Base-by-base conservation (phyloP, 30 jellyfish, hydroid and myxozoan genomes). In the Aurelia aurita complex sp. Pacific region DNA sequence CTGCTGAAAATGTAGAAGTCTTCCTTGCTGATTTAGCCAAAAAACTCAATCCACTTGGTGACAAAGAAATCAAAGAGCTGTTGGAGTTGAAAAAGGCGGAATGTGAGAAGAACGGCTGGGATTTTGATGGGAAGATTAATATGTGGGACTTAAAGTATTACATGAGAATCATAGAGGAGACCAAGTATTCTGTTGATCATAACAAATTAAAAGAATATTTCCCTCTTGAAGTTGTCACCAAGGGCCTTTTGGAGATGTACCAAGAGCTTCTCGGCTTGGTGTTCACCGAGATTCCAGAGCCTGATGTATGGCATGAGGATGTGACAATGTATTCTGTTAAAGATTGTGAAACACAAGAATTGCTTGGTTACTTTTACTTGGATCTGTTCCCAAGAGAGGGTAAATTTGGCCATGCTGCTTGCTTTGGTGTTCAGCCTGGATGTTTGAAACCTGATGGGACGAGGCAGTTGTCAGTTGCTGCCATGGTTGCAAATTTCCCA, bases 301-400 rank as follows among this genome's bases (percentile, higher is more conserved):
- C 97, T 52, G 69, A 69, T n/a, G 91, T 85, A 11, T 88, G 97
- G 97, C 97, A 89, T 73, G 82, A 63, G 17, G 98, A 94, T 70
- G 98, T 94, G 32, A 78, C 92, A 23, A 61, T 94, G 97, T 94
- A 83, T 77, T 85, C 96, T 60, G 98, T 94, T 8, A 69, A 23
- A 18, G 98, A 94, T 29, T 69, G 34, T 19, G 91, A 80, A 9
- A 55, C 96, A 15, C 53, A 70, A 32, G 91, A 88, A 16, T 73
- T 84, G 79, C 50, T 88, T 73, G 98, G 98, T 35, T 94, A 94
- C 73, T 94, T 94, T 74, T 94, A 94, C 79, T 73, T 94, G 92
- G 98, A 94, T 79, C 87, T 94, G 59, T 94, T 80, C 79, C 98
- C 98, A 67, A 85, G 98, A 67, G 97, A 89, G 57, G 96, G 96